These are phyloP conservation scores for Synanthedon andrenaeformis DNA, from an alignment of 2,888 invertebrate species.

Conservation along the genomic window DNA sequence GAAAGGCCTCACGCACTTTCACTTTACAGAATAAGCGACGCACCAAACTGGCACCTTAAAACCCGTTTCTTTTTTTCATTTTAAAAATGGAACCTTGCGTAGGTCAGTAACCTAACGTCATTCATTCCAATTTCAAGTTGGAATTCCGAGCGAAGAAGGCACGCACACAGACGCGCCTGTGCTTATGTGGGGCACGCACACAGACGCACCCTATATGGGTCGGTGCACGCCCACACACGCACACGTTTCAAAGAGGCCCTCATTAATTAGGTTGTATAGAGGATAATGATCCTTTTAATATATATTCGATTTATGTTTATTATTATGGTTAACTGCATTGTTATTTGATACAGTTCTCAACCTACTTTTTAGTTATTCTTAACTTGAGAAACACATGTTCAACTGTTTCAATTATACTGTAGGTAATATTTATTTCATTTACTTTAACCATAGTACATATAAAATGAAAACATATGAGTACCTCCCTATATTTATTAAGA, in stretches of 20 bases:
- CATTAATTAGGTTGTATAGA: not conserved
- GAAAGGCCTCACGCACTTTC: too few species aligned
- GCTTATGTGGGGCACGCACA: constrained; percentile 47
- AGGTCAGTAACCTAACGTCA: constrained; percentile 66
- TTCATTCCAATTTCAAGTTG: constrained; percentile 67
- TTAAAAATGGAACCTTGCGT: constrained; percentile 32
- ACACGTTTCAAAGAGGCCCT: constrained; percentile 1
- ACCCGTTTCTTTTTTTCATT: not conserved
- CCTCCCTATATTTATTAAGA: too few species aligned
- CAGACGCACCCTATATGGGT: constrained; percentile 2
- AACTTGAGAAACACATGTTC: too few species aligned
- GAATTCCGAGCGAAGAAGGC: constrained; percentile 60
- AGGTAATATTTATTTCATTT: too few species aligned
- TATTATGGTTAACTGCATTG: not conserved
- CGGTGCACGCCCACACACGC: constrained; percentile 1
- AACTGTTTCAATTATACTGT: too few species aligned
- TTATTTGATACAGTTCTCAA: too few species aligned
- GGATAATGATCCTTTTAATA: not conserved
- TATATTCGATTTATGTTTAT: not conserved
- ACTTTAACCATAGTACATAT: too few species aligned
- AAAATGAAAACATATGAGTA: too few species aligned
- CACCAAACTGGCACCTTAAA: not conserved
- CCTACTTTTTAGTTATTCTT: too few species aligned
- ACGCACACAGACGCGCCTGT: constrained; percentile 43
- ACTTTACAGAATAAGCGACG: not conserved